phyloP scores from a whole-genome alignment of 2,888 invertebrate genomes.

The Pheosia tremula region DNA sequence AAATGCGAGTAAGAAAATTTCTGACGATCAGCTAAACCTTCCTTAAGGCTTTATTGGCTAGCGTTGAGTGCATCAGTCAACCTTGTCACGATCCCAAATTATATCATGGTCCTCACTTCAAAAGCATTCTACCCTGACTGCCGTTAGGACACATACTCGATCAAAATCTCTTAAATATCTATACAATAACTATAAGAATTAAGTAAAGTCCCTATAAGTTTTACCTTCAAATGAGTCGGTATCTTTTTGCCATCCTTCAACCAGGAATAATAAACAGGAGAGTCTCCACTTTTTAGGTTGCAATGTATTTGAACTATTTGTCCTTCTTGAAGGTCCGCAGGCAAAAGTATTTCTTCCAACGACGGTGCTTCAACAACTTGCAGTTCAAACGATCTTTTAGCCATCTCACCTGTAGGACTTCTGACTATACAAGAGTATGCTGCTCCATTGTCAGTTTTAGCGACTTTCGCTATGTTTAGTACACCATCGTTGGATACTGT shows the following conservation, averaged over 20 bases:
- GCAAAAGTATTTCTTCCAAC: conserved; percentile 92
- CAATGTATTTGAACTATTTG: conserved; percentile 94
- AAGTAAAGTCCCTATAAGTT: neutral
- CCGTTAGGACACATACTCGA: no score
- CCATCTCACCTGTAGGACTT: conserved; percentile 90
- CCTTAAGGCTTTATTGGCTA: no score
- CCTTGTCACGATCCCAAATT: no score
- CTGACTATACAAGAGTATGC: conserved; percentile 91
- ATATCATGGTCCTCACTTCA: no score
- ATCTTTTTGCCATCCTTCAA: conserved; percentile 87
- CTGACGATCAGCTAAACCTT: no score
- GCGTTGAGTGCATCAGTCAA: no score
- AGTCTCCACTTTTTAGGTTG: conserved; percentile 89
- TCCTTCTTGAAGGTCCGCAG: conserved; percentile 91
- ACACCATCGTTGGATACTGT: conserved; percentile 76
- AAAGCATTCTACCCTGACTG: no score
- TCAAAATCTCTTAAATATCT: no score
- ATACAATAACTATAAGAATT: no score
- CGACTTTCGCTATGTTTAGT: conserved; percentile 85
- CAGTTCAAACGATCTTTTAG: conserved; percentile 88
- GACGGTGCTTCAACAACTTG: conserved; percentile 90
- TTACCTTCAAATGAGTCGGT: conserved; percentile 86
- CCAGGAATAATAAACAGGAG: conserved; percentile 89
- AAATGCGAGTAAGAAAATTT: no score
- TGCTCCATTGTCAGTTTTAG: conserved; percentile 88